Conservation (phyloP, 2,888 invertebrate species). For the Prosopocoilus inquinatus region DNA sequence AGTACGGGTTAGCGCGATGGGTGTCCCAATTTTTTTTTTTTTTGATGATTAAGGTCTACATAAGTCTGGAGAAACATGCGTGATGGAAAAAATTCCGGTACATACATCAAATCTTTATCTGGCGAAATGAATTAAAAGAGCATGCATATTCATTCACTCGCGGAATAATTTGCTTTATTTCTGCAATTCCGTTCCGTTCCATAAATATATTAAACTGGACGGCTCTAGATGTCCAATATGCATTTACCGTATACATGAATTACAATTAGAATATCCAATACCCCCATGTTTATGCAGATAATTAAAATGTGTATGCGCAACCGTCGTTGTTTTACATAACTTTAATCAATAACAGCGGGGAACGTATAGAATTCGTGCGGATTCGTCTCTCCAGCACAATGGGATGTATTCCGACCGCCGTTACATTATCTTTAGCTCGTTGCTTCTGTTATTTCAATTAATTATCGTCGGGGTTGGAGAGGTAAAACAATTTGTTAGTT, state of each 20-base stretch:
- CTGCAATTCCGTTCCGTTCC: slow-evolving; percentile 20
- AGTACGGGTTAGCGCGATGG: no score
- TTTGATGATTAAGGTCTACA: no score
- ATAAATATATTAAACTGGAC: slow-evolving; percentile 28
- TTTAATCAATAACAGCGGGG: slow-evolving; percentile 1
- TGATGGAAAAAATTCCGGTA: no score
- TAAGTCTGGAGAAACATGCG: no score
- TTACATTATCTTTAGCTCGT: slow-evolving; percentile 4
- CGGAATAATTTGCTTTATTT: slow-evolving; percentile 17
- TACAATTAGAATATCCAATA: slow-evolving; percentile 31
- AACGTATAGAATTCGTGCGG: slow-evolving; percentile 2
- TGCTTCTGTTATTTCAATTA: slow-evolving; percentile 4
- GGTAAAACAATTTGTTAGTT: slow-evolving; percentile 4
- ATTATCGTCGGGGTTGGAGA: background rate
- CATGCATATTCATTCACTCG: slow-evolving; percentile 18
- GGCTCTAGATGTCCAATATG: slow-evolving; percentile 27
- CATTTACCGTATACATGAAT: slow-evolving; percentile 28
- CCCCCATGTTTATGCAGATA: slow-evolving; percentile 25
- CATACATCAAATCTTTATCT: slow-evolving; percentile 9
- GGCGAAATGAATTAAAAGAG: background rate
- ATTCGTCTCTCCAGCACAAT: slow-evolving; percentile 1
- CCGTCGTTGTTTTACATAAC: slow-evolving; percentile 4
- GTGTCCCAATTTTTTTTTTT: no score
- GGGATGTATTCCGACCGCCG: background rate
- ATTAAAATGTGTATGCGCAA: slow-evolving; percentile 23